Evolutionary conservation across 2,113 vertebrate species (phyloP).

Genomic region (Astur gentilis): DNA sequence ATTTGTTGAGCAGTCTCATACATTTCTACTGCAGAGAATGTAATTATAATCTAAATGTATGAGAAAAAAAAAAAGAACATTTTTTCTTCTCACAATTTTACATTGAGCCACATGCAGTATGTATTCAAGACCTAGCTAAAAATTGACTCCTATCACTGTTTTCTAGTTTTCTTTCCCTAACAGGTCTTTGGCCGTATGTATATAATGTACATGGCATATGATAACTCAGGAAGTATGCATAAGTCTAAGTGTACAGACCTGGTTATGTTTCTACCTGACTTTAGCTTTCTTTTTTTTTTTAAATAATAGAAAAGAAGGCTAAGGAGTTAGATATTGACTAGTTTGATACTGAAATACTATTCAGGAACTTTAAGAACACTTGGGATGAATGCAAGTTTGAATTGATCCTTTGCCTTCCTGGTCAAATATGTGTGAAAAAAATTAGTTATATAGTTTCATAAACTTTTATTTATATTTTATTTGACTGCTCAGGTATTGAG

Average conservation of each 20-base stretch:
- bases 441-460: neutral
- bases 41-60: neutral
- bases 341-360: neutral
- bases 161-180: neutral
- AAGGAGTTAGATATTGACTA: neutral
- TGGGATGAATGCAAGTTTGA: neutral
- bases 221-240: neutral
- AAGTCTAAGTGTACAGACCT: neutral
- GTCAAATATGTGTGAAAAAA: neutral
- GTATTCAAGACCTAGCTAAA: neutral
- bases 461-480: neutral
- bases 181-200: neutral
- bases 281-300: neutral
- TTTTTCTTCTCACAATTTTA: neutral
- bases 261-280: neutral
- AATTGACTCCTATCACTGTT: neutral
- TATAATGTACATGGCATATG: neutral
- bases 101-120: neutral
- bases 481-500: neutral
- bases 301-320: neutral
- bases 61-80: neutral
- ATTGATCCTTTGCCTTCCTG: neutral
- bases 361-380: neutral
- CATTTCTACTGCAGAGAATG: neutral
- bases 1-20: neutral